Conservation (phyloP, 2,797 vertebrate genomes). For the Phrynocephalus vlangalii region DNA sequence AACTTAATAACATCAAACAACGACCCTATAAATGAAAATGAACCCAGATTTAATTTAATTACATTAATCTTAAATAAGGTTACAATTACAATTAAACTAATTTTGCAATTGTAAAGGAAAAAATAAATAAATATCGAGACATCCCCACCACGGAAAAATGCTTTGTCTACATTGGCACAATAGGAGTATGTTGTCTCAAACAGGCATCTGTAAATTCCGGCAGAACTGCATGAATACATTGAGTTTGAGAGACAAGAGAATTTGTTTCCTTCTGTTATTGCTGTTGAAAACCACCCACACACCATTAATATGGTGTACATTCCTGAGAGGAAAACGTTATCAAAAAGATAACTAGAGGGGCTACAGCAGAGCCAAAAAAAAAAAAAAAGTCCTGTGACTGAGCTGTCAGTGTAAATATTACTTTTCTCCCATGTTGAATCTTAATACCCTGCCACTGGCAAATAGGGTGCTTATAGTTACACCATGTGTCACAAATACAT, state of each 20-base stretch:
- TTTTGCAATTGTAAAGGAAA: no score
- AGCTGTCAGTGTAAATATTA: accelerated
- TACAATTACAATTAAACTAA: no score
- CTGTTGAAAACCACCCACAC: neutral
- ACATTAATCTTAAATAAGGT: no score
- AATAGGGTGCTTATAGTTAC: neutral
- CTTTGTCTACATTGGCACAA: neutral
- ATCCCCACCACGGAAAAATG: neutral
- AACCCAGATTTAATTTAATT: no score
- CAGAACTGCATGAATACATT: conserved; percentile 9
- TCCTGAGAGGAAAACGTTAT: conserved; percentile 22
- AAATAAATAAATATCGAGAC: no score
- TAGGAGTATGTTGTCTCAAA: neutral
- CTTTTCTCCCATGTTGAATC: conserved; percentile 33
- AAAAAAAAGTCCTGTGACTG: conserved; percentile 1
- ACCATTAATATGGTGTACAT: conserved; percentile 21
- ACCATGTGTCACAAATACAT: conserved; percentile 14
- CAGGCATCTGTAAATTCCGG: neutral
- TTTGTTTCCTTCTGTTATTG: conserved; percentile 27
- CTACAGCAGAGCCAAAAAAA: neutral
- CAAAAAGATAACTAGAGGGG: neutral
- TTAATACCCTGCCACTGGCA: neutral
- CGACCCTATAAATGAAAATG: no score
- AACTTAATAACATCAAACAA: no score
- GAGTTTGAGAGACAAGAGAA: conserved; percentile 14